These are phyloP conservation scores for Drosophila kikkawai DNA, from an alignment of 1,140 invertebrate species.

Conservation along the genomic window DNA sequence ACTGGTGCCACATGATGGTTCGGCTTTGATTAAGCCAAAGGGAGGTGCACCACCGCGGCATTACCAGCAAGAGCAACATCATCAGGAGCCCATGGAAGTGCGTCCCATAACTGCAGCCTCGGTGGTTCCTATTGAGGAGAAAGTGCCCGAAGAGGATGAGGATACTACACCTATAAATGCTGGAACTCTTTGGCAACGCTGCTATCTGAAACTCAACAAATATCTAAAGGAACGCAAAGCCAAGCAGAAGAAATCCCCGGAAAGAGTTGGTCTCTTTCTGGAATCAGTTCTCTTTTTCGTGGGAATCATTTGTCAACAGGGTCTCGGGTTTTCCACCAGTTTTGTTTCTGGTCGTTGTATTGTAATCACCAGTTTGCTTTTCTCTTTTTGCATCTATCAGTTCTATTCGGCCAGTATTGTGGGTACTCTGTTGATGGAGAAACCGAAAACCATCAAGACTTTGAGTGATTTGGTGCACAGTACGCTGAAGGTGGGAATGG, in stretches of 20 bases:
- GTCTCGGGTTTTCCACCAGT: conserved; percentile 85
- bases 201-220: conserved; percentile 39
- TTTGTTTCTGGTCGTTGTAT: conserved; percentile 87
- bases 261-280: conserved; percentile 69
- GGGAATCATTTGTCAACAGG: conserved; percentile 85
- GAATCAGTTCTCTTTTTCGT: conserved; percentile 84
- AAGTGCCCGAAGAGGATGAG: not conserved
- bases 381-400: conserved; percentile 88
- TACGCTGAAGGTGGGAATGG: conserved; percentile 87
- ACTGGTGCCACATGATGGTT: conserved; percentile 64
- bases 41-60: conserved; percentile 52
- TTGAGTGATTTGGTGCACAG: conserved; percentile 88
- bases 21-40: conserved; percentile 68
- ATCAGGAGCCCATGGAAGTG: conserved; percentile 9
- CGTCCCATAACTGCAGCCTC: conserved; percentile 21
- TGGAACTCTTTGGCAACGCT: conserved; percentile 50
- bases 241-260: conserved; percentile 24
- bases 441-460: conserved; percentile 88
- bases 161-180: conserved; percentile 6
- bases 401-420: conserved; percentile 91
- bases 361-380: conserved; percentile 88
- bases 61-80: conserved; percentile 23
- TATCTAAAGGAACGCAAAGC: conserved; percentile 39
- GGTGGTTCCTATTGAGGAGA: conserved; percentile 8
- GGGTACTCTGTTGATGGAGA: conserved; percentile 89